Evolutionary conservation across 2,888 invertebrate species (phyloP), one percentile per base, ranked within the genome.

Genomic region (Lissocephala sabroskyi): DNA sequence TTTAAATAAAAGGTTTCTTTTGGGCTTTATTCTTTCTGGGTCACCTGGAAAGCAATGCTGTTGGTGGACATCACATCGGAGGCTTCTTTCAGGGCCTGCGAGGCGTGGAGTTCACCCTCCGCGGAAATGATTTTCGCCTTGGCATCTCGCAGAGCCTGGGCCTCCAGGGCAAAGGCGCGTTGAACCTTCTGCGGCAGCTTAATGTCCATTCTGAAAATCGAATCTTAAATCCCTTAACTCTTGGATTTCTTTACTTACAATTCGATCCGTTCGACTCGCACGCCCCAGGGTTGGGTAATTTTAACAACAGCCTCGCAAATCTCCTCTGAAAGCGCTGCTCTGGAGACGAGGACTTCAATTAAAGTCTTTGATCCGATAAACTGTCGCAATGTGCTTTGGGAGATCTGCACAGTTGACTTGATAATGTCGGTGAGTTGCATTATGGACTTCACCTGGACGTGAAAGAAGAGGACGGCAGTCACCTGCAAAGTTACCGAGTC

Each of bases 401-500:
- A 94, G 49, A 95, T 84, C 3, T 94, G 87, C 45, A 93, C 87
- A 0, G 94, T 94, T 1, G 94, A 94, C 76, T 93, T 93, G 79
- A 93, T 93, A 82, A 92, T 92, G 82, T 93, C 92, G 32, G 90
- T 90, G 9, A 93, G 92, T 73, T 85, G 85, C 17, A 92, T 89
- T 16, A 93, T 90, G 0, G 93, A 92, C 79, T 90, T 92, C 13
- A 93, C 91, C 74, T 91, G 91, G 56, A 93, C 92, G 62, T 92
- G 88, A 80, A 94, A 94, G 81, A 93, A 94, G 29, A 94, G 92
- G 1, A 93, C 93, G 0, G 96, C 96, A 79, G 97, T 96, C 2
- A 97, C 97, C 1, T 94, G 94, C 0, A 97, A 96, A 0, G 97
- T 97, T 7, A 97, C 96, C 0, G 94, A 94, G 84, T 97, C 96